phyloP scores from a whole-genome alignment of 2,113 vertebrate genomes.

The Mastomys natalensis region DNA sequence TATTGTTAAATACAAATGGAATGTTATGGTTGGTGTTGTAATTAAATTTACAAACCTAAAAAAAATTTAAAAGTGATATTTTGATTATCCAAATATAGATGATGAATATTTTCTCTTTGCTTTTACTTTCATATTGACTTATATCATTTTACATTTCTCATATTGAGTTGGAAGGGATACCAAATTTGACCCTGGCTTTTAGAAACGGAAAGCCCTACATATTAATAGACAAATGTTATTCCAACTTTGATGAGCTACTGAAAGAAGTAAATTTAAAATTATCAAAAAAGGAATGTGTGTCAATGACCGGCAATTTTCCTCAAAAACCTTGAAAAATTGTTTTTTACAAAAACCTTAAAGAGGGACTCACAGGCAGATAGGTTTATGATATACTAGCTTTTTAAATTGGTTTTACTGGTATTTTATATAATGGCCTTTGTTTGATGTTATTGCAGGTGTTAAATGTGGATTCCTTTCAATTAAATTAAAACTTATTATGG shows the following conservation, averaged over 20 bases:
- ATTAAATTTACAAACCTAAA: neutral
- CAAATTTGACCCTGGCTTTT: slow-evolving; percentile 73
- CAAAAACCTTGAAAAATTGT: slow-evolving; percentile 8
- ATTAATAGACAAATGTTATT: slow-evolving; percentile 60
- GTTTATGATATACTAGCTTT: neutral
- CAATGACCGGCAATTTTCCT: slow-evolving; percentile 61
- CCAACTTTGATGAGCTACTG: slow-evolving; percentile 57
- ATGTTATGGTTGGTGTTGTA: too few relatives aligned
- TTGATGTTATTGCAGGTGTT: slow-evolving; percentile 21
- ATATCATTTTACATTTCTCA: slow-evolving; percentile 63
- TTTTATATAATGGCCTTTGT: slow-evolving; percentile 57
- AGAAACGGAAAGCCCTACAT: slow-evolving; percentile 65
- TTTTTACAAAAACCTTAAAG: slow-evolving; percentile 51
- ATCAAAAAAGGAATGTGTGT: slow-evolving; percentile 73
- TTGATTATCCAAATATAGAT: slow-evolving; percentile 34
- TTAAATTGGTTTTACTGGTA: slow-evolving; percentile 48
- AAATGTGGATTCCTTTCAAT: slow-evolving; percentile 41
- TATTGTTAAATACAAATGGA: too few relatives aligned
- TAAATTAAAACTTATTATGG: neutral
- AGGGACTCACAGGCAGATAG: neutral
- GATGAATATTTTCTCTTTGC: neutral
- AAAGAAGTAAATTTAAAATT: slow-evolving; percentile 55
- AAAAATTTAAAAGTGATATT: too few relatives aligned
- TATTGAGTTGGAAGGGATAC: slow-evolving; percentile 56
- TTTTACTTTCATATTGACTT: slow-evolving; percentile 16